Base-by-base conservation (phyloP, 92 coral and sea anemone genomes). In the Bergia puertoricense region DNA sequence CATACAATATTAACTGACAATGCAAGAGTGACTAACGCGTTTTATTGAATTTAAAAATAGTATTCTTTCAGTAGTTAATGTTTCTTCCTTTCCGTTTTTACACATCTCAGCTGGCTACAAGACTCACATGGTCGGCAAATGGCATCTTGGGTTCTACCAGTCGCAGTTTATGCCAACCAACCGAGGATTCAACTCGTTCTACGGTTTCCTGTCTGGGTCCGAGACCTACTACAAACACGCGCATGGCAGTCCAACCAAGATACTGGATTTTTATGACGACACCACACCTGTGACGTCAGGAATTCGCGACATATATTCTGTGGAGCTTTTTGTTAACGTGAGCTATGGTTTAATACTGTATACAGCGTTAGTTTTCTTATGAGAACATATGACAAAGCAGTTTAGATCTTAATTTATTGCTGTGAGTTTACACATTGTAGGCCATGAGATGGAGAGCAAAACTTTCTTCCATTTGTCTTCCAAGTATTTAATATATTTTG, bases 141-240 rank as follows among this genome's bases (percentile, higher is more conserved):
- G 93, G 94, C 94, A 92, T 43, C 77, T 90, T 20, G 94, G 94
- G 30, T 92, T 90, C 86, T 92, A 87, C 40, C 20, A 77, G 3
- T 59, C 73, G 74, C 85, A 79, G 15, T 90, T 79, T 15, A 72
- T 88, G 76, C 94, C 94, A 3, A 92, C 94, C 41, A 81, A 89
- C 76, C 74, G 94, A 30, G 94, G 94, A 2, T 92, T 92, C 73
- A 88, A 92, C 86, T 92, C 94, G 2, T 89, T 87, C 71, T 92
- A 82, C 62, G 94, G 94, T 15, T 92, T 80, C 57, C 88, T 90
- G 10, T 81, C 90, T 13, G 94, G 94, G 11, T 86, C 92, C 1
- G 86, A 92, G 62, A 90, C 91, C 69, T 88, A 92, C 77, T 90
- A 90, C 85, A 69, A 85, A 2, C 94, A 92, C 62, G 73, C 30